These are phyloP conservation scores for Intellagama lesueurii DNA, from an alignment of 2,797 vertebrate species.

Conservation along the genomic window DNA sequence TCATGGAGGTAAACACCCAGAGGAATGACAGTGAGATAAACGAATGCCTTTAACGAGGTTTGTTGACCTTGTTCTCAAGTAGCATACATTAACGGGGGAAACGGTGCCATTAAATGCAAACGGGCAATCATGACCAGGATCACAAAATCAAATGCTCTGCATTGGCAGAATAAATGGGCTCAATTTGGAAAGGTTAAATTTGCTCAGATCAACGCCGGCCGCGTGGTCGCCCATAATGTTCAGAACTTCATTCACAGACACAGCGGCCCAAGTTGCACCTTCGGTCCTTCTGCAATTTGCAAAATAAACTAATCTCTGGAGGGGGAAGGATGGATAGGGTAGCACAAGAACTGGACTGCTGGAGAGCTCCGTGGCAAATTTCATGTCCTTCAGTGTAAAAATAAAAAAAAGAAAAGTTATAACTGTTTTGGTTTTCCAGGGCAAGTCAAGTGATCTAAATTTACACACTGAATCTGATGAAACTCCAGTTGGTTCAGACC, in stretches of 20 bases:
- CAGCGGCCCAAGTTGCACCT: background rate
- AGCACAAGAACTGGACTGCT: no score
- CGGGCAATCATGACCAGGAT: constrained; percentile 68
- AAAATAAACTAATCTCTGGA: background rate
- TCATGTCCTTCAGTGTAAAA: no score
- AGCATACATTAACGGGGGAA: constrained; percentile 63
- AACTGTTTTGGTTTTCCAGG: no score
- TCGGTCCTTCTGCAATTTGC: background rate
- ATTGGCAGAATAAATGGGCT: constrained; percentile 65
- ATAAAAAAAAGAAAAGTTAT: no score
- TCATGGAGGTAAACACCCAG: constrained; percentile 39
- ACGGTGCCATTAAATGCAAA: constrained; percentile 71
- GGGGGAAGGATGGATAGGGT: no score
- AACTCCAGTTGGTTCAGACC: no score
- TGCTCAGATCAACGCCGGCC: constrained; percentile 34
- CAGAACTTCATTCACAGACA: no score
- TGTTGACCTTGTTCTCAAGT: constrained; percentile 69
- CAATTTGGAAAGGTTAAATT: constrained; percentile 62
- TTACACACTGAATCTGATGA: no score
- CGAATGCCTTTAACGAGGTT: constrained; percentile 58
- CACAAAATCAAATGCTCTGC: constrained; percentile 69
- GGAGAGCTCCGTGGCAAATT: no score
- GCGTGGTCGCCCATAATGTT: constrained; percentile 54
- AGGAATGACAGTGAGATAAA: constrained; percentile 59
- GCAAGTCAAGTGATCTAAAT: no score